A percentile compares a stretch with the other conserved stretches of the same genome.
Evolutionary conservation across 2,113 vertebrate species (phyloP).

Genomic region (Zingel zingel): DNA sequence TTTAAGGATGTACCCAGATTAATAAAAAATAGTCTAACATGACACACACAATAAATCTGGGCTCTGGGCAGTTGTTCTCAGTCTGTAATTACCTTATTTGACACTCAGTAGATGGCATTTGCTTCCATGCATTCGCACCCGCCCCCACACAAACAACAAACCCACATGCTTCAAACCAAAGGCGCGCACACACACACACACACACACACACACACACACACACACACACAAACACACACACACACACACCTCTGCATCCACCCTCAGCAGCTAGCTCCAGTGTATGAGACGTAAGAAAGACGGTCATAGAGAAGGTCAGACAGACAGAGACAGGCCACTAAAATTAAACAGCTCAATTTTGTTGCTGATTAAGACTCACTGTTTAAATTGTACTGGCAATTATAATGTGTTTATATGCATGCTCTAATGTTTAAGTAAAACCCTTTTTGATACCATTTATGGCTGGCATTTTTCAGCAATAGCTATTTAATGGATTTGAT

Average conservation of each 20-base stretch:
- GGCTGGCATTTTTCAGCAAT: no score
- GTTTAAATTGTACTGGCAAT: neutral
- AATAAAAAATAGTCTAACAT: neutral
- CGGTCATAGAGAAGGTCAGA: constrained; percentile 16
- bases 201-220: neutral
- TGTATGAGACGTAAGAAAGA: constrained; percentile 4
- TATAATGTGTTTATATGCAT: neutral
- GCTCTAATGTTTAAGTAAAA: neutral
- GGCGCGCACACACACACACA: constrained; percentile 3
- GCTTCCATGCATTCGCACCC: constrained; percentile 24
- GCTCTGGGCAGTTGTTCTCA: neutral
- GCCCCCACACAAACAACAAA: constrained; percentile 32
- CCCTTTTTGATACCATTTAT: neutral
- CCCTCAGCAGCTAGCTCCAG: constrained; percentile 8
- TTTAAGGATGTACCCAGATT: neutral
- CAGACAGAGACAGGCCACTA: constrained; percentile 15
- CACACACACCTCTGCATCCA: neutral
- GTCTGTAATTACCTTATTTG: constrained; percentile 46
- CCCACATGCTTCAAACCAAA: constrained; percentile 34
- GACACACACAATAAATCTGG: neutral
- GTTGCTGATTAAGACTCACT: neutral
- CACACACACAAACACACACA: constrained; percentile 4
- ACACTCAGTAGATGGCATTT: constrained; percentile 27
- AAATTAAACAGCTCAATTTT: constrained; percentile 32
- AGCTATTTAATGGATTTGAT: no score